A percentile compares a stretch with the other conserved stretches of the same genome.
Evolutionary conservation across 2,888 invertebrate species (phyloP).

Genomic region (Erebia aethiops): DNA sequence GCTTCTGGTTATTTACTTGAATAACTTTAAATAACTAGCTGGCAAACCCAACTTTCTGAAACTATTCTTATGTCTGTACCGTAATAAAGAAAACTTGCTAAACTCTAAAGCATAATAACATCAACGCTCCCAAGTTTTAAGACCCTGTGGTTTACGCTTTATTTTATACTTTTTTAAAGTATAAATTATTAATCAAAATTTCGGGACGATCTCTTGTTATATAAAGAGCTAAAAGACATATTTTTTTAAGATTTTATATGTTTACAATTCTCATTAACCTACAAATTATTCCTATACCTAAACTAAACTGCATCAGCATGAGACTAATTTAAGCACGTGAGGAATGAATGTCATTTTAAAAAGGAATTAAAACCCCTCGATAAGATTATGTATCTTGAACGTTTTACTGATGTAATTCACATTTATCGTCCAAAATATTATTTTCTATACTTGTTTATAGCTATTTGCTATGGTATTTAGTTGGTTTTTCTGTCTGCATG

Average conservation of each 20-base stretch:
- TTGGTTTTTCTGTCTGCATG: too few relatives aligned
- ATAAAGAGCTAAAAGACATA: not conserved
- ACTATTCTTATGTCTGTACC: too few relatives aligned
- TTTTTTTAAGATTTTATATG: not conserved
- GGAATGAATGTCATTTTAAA: not conserved
- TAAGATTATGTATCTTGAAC: constrained; percentile 16
- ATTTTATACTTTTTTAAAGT: too few relatives aligned
- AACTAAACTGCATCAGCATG: not conserved
- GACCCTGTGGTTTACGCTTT: too few relatives aligned
- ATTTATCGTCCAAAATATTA: not conserved
- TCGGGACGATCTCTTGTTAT: not conserved
- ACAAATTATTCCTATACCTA: not conserved
- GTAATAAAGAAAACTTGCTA: too few relatives aligned
- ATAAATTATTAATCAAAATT: not conserved
- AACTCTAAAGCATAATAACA: too few relatives aligned
- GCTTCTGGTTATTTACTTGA: too few relatives aligned
- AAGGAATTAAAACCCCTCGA: not conserved
- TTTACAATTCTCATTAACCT: too few relatives aligned
- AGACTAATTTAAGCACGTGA: constrained; percentile 14
- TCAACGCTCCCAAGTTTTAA: too few relatives aligned
- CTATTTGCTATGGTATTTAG: not conserved
- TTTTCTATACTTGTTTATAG: not conserved
- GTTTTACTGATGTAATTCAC: constrained; percentile 13
- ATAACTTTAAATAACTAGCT: too few relatives aligned
- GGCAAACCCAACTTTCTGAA: too few relatives aligned